phyloP scores from a whole-genome alignment of 2,888 invertebrate genomes.

The Quadroppia sp. region DNA sequence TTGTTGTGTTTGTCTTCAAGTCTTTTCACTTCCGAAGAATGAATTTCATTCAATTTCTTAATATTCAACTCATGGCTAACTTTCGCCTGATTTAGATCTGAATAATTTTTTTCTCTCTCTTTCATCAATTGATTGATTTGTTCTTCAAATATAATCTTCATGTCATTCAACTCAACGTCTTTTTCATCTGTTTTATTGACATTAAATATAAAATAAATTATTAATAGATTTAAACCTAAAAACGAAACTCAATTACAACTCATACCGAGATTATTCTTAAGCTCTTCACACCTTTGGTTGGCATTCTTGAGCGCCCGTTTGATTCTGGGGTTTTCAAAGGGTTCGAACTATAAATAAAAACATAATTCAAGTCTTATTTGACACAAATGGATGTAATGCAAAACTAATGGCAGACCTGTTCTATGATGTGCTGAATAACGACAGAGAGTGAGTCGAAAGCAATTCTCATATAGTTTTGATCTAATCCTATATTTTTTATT shows the following conservation, averaged over 20 bases:
- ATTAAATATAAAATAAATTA: neutral
- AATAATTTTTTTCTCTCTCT: slow-evolving; percentile 32
- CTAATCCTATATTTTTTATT: slow-evolving; percentile 2
- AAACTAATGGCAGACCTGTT: slow-evolving; percentile 18
- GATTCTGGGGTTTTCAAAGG: slow-evolving; percentile 29
- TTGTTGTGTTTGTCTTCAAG: neutral
- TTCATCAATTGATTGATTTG: slow-evolving; percentile 32
- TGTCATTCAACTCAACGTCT: slow-evolving; percentile 18
- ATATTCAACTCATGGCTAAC: slow-evolving; percentile 1
- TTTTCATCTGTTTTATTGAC: neutral
- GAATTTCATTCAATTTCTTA: slow-evolving; percentile 16
- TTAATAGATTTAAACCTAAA: neutral
- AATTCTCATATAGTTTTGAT: slow-evolving; percentile 21
- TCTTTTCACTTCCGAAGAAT: slow-evolving; percentile 10
- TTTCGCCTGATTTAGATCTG: slow-evolving; percentile 16
- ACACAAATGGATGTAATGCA: neutral
- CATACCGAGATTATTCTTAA: slow-evolving; percentile 30
- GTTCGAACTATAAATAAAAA: slow-evolving; percentile 22
- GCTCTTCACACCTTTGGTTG: slow-evolving; percentile 20
- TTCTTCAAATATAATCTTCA: slow-evolving; percentile 21
- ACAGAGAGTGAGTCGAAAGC: slow-evolving; percentile 11
- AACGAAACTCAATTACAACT: neutral
- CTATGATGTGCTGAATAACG: slow-evolving; percentile 17
- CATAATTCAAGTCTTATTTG: neutral
- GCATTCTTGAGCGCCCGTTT: slow-evolving; percentile 13